Base-by-base conservation (phyloP, 2,888 invertebrate species). In the Parelbella ahira region DNA sequence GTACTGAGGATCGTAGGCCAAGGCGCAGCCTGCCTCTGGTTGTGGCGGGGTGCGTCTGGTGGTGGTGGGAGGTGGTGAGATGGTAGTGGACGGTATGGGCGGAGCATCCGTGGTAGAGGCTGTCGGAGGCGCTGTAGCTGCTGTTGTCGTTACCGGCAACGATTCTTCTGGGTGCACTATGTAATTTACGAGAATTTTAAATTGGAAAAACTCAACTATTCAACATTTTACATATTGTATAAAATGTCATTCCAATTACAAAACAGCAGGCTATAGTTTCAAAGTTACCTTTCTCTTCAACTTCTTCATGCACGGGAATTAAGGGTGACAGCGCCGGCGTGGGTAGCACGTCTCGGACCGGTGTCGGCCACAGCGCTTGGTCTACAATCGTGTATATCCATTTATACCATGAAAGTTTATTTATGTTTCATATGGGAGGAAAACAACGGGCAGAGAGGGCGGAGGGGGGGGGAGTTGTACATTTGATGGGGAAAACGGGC, bases 1-100 rank as follows among this genome's bases (percentile, higher is more conserved):
- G 89, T 86, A 86, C 34, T 62, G 55, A 0, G 68, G 91, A 46
- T 89, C 87, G 54, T 80, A 70, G 0, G 83, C 66, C 68, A 83
- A 24, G 84, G 91, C 51, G 90, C 86, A 66, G 63, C 89, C 75
- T 75, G 89, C 20, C 63, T 87, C 70, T 1, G 84, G 80, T 5
- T 58, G 62, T 6, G 82, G 78, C 9, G 81, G 72, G 0, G 79
- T 74, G 0, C 72, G 64, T 1, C 56, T 60, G 3, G 70, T 71
- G 19, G 66, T 59, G 5, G 69, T 54, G 2, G 60, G 36, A 3
- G 42, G n/a, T 1, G 49, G 43, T 2, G 49, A 51, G 13, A 39
- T 13, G n/a, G 44, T 32, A 10, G 51, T 37, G 4, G 51, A 30
- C 19, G 54, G 51, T 0, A 58, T 47, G 12, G 48, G 45, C 4